Evolutionary conservation across 2,888 invertebrate genomes (phyloP).

Genomic region (Trisateles emortualis): DNA sequence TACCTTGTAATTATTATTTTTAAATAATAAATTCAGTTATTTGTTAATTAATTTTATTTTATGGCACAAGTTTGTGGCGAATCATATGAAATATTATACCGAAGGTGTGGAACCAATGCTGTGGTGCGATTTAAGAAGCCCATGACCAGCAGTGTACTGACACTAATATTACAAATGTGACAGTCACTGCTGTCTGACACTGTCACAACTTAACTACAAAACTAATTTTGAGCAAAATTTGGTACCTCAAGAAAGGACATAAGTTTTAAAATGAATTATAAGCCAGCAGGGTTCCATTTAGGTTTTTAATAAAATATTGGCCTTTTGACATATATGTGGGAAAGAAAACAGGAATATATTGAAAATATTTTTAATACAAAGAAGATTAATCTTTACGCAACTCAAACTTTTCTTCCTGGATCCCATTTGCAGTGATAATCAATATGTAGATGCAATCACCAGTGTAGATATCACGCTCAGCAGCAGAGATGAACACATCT

Average conservation of each 20-base stretch:
- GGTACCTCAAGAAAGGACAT: no score
- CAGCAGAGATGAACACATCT: conserved; percentile 98
- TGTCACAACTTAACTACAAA: no score
- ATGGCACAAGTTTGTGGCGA: no score
- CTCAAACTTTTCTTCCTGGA: conserved; percentile 91
- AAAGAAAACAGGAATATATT: conserved; percentile 4
- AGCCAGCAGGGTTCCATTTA: no score
- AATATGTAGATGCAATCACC: conserved; percentile 96
- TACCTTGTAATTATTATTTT: conserved; percentile 73
- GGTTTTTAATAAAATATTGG: neutral
- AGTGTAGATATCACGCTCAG: conserved; percentile 99
- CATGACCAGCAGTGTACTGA: no score
- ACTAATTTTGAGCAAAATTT: no score
- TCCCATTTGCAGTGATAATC: conserved; percentile 95
- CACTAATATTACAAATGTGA: no score
- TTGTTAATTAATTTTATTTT: conserved; percentile 55
- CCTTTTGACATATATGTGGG: neutral
- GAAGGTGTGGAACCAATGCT: no score
- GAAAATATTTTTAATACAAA: conserved; percentile 48
- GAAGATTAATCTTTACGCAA: conserved; percentile 94
- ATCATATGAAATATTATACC: no score
- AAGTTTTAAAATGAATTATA: no score
- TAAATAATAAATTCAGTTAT: conserved; percentile 74
- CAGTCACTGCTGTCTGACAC: no score
- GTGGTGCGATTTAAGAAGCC: no score